Conservation (phyloP, 92 coral and sea anemone species). For the Porites cylindrica region DNA sequence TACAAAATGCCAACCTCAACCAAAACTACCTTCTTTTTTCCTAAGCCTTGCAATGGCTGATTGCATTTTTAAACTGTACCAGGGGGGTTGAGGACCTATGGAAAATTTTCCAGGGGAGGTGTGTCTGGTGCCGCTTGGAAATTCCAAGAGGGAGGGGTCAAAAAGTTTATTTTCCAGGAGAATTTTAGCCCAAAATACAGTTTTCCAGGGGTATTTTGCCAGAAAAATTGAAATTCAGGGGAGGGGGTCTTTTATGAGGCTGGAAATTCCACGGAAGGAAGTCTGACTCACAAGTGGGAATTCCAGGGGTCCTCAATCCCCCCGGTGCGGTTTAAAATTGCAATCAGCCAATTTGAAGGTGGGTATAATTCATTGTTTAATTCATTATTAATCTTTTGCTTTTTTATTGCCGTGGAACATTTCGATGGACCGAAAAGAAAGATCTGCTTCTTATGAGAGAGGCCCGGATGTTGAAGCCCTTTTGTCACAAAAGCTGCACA, state of each 20-base stretch:
- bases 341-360: conserved; percentile 47
- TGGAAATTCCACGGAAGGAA: conserved; percentile 43
- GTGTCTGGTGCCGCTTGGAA: conserved; percentile 51
- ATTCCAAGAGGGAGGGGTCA: conserved; percentile 40
- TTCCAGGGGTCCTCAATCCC: conserved; percentile 50
- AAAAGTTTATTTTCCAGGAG: conserved; percentile 49
- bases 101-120: conserved; percentile 54
- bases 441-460: no score
- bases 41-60: conserved; percentile 51
- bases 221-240: conserved; percentile 35
- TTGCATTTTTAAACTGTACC: conserved; percentile 58
- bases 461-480: conserved; percentile 51
- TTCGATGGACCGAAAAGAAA: no score
- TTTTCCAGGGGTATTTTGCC: conserved; percentile 48
- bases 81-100: conserved; percentile 57
- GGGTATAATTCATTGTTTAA: conserved; percentile 31
- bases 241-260: conserved; percentile 48
- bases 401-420: no score
- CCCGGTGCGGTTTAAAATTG: conserved; percentile 46
- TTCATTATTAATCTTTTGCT: no score
- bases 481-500: conserved; percentile 48
- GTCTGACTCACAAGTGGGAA: conserved; percentile 38
- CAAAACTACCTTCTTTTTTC: conserved; percentile 59
- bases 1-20: conserved; percentile 58
- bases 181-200: conserved; percentile 48